These are phyloP conservation scores for Fregata magnificens DNA, from an alignment of 2,113 vertebrate species.

Conservation along the genomic window DNA sequence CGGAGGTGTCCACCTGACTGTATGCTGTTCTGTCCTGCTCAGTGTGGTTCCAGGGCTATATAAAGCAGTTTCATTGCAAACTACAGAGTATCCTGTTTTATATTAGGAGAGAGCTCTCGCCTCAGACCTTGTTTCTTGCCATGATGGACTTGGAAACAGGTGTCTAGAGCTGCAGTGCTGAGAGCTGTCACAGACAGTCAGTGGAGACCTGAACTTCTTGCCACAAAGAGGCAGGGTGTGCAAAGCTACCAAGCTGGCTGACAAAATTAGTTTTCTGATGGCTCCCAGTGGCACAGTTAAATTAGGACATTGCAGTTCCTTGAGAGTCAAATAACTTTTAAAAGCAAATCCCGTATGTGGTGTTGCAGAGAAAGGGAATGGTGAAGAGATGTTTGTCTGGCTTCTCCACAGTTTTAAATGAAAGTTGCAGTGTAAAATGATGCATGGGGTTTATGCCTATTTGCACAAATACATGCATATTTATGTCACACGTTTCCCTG, in stretches of 20 bases:
- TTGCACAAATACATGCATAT: slow-evolving; percentile 6
- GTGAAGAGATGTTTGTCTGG: not conserved
- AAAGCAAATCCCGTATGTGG: not conserved
- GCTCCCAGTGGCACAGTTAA: not conserved
- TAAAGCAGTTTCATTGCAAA: not conserved
- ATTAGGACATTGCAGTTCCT: not conserved
- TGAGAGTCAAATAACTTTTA: not conserved
- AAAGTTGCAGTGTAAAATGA: not conserved
- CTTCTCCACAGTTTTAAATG: not conserved
- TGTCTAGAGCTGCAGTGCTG: not conserved
- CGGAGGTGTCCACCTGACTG: not conserved
- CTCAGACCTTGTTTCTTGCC: not conserved
- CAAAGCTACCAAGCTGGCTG: not conserved
- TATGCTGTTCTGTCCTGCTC: not conserved
- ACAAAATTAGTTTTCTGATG: not conserved
- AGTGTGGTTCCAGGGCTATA: not conserved
- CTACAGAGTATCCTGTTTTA: not conserved
- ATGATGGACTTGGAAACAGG: not conserved
- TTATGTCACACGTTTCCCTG: not conserved
- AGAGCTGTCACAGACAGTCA: not conserved
- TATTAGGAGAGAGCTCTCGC: not conserved
- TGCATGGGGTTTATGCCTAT: not conserved
- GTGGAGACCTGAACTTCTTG: not conserved
- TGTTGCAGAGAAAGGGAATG: not conserved
- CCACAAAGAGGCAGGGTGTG: not conserved